Conservation (phyloP, 2,797 vertebrate genomes). For the Spheniscus humboldti region DNA sequence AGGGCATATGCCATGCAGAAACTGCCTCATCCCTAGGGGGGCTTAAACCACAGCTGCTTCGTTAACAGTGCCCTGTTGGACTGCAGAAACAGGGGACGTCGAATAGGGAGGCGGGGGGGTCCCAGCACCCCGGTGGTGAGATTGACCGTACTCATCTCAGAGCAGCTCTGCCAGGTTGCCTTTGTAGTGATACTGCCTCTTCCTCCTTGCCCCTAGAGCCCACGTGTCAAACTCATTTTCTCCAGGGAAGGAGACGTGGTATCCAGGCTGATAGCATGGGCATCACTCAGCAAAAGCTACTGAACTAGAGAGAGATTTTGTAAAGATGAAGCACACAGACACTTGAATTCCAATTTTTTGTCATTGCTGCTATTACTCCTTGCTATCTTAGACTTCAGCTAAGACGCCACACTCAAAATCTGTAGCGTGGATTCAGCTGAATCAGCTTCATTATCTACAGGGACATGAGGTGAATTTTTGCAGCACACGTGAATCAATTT, state of each 20-base stretch:
- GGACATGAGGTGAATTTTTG: background rate
- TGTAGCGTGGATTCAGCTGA: background rate
- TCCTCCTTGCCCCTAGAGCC: background rate
- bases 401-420: background rate
- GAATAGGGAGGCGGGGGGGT: background rate
- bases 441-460: background rate
- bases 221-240: background rate
- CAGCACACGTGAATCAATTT: background rate
- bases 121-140: background rate
- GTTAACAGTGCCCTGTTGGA: fast-evolving
- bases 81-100: background rate
- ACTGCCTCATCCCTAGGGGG: background rate
- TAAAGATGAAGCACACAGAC: background rate
- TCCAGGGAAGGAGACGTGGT: background rate
- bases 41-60: background rate
- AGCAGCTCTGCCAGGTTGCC: background rate
- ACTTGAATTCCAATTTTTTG: background rate
- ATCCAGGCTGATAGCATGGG: background rate
- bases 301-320: background rate
- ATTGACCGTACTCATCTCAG: background rate
- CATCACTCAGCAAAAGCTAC: background rate
- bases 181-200: background rate
- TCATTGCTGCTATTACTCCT: background rate
- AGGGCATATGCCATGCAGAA: fast-evolving
- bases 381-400: background rate